Percentiles rank a stretch among this genome's conserved stretches.
Conservation (phyloP, 1,140 invertebrate species). For the Sarcophaga peregrina region DNA sequence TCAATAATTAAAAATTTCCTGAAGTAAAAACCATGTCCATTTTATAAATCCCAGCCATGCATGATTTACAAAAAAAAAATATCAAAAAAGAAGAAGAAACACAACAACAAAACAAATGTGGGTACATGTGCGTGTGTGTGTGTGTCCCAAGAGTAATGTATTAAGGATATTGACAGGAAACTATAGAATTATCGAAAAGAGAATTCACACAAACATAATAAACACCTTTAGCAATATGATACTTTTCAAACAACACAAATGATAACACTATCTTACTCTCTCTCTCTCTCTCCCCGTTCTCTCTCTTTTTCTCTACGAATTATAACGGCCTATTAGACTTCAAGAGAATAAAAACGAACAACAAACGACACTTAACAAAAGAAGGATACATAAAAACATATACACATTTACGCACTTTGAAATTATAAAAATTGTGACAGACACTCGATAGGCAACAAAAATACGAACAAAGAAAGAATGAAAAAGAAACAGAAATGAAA, state of each 20-base stretch:
- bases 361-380: background rate
- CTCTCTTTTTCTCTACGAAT: too few relatives aligned
- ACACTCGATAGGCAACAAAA: background rate
- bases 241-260: background rate
- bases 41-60: background rate
- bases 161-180: slow-evolving; percentile 19
- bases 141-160: background rate
- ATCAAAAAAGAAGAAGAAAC: too few relatives aligned
- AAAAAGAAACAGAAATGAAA: too few relatives aligned
- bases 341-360: background rate
- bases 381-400: background rate
- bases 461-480: background rate
- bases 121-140: too few relatives aligned
- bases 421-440: slow-evolving; percentile 19
- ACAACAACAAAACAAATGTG: too few relatives aligned
- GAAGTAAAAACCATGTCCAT: too few relatives aligned
- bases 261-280: too few relatives aligned
- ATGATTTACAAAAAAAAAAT: too few relatives aligned
- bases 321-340: background rate
- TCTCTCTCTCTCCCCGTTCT: too few relatives aligned
- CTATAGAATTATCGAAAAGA: background rate
- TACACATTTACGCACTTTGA: background rate
- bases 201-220: background rate
- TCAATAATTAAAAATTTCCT: too few relatives aligned
- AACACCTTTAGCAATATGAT: slow-evolving; percentile 16